phyloP scores from a whole-genome alignment of 2,113 vertebrate species.

The Anas platyrhynchos region DNA sequence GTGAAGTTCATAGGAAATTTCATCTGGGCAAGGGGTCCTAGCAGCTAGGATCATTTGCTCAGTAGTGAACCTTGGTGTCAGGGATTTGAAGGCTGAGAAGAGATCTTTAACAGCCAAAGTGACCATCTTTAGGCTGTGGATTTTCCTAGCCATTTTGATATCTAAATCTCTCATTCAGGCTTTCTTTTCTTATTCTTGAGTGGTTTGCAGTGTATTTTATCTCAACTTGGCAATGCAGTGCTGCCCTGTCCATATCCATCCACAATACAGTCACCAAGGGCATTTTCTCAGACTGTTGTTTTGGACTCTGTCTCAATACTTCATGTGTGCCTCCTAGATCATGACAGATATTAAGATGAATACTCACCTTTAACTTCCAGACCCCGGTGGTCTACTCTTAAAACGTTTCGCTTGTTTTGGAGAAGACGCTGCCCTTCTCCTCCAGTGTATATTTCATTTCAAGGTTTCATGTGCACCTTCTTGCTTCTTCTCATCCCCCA shows the following conservation, averaged over 20 bases:
- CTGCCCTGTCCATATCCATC: background rate
- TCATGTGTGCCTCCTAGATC: accelerated
- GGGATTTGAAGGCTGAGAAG: background rate
- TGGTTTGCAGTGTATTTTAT: background rate
- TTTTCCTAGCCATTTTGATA: background rate
- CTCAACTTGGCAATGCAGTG: background rate
- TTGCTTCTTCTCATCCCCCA: background rate
- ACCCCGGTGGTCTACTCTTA: background rate
- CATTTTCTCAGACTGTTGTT: background rate
- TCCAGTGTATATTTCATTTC: background rate
- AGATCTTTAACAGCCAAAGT: background rate
- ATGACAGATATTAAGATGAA: background rate
- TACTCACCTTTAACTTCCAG: background rate
- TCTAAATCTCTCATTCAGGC: background rate
- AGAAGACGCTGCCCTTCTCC: background rate
- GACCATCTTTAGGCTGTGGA: background rate
- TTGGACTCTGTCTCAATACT: background rate
- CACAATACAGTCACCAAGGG: background rate
- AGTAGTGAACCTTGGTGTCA: background rate
- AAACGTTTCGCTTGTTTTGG: background rate
- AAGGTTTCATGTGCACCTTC: background rate
- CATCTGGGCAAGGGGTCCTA: background rate
- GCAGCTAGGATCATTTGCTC: background rate
- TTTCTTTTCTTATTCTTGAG: background rate
- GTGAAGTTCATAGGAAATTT: background rate